These are phyloP conservation scores for Rhagoletis zephyria DNA, from an alignment of 1,140 invertebrate species.

Conservation along the genomic window DNA sequence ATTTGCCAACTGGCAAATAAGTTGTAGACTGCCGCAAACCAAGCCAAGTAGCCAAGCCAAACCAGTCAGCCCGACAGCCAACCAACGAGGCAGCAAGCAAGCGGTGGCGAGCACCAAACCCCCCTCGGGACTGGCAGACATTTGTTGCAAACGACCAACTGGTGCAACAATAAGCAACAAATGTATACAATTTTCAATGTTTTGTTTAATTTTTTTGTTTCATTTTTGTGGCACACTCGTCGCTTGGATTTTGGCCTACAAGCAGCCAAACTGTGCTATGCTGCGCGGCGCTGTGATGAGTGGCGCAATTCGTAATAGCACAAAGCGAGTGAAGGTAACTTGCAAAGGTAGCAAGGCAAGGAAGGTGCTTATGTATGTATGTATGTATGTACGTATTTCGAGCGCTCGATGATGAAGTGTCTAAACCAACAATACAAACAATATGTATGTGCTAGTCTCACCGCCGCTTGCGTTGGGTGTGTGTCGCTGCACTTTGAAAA, in stretches of 20 bases:
- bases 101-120: not conserved
- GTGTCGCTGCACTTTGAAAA: not conserved
- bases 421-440: constrained; percentile 15
- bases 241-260: constrained; percentile 8
- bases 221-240: not conserved
- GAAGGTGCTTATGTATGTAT: not conserved
- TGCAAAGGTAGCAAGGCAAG: not conserved
- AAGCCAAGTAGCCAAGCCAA: constrained; percentile 21
- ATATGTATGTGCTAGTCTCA: not conserved
- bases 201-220: constrained; percentile 1
- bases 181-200: constrained; percentile 16
- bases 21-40: constrained; percentile 42
- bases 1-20: constrained; percentile 51
- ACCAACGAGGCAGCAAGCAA: not conserved
- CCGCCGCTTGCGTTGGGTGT: not conserved
- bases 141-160: constrained; percentile 24
- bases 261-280: not conserved
- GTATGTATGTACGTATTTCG: not conserved
- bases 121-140: constrained; percentile 10
- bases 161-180: not conserved
- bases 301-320: constrained; percentile 24
- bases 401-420: constrained; percentile 26
- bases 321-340: not conserved
- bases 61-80: not conserved
- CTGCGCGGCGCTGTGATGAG: not conserved